Evolutionary conservation across 92 coral and sea anemone species (phyloP).

Genomic region (Chrysogorgia sp.): DNA sequence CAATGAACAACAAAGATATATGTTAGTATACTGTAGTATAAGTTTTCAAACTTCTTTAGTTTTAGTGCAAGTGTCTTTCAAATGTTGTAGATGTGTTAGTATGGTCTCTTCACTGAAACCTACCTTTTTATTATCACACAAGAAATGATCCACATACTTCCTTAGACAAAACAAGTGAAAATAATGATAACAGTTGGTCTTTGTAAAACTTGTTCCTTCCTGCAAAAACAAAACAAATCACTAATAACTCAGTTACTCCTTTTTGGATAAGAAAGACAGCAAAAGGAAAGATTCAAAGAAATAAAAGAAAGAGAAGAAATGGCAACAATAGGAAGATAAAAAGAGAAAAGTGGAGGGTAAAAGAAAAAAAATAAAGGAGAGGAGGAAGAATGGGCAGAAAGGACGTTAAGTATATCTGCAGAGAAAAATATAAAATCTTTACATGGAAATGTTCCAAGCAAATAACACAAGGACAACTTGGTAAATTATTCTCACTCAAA

Average conservation of each 20-base stretch:
- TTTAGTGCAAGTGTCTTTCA: no score
- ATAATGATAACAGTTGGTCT: constrained; percentile 93
- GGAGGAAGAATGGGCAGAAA: neutral
- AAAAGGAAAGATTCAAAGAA: neutral
- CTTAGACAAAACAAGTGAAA: constrained; percentile 86
- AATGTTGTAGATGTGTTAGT: no score
- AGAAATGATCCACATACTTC: constrained; percentile 73
- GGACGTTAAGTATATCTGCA: neutral
- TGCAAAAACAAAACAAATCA: constrained; percentile 13
- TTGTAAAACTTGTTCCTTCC: constrained; percentile 80
- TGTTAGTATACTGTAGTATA: neutral
- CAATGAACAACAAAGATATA: neutral
- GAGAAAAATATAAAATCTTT: neutral
- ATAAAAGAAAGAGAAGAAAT: neutral
- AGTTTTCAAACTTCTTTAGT: neutral
- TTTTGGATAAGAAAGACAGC: neutral
- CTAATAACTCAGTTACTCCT: no score
- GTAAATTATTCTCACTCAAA: constrained; percentile 88
- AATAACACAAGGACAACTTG: constrained; percentile 97
- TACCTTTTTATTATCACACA: constrained; percentile 54
- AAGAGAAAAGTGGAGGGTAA: neutral
- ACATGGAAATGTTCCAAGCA: constrained; percentile 96
- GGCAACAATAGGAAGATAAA: neutral
- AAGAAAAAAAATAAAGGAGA: neutral
- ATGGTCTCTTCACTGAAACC: constrained; percentile 27